Evolutionary conservation across 2,113 vertebrate species (phyloP).

Genomic region (Mesocricetus auratus): DNA sequence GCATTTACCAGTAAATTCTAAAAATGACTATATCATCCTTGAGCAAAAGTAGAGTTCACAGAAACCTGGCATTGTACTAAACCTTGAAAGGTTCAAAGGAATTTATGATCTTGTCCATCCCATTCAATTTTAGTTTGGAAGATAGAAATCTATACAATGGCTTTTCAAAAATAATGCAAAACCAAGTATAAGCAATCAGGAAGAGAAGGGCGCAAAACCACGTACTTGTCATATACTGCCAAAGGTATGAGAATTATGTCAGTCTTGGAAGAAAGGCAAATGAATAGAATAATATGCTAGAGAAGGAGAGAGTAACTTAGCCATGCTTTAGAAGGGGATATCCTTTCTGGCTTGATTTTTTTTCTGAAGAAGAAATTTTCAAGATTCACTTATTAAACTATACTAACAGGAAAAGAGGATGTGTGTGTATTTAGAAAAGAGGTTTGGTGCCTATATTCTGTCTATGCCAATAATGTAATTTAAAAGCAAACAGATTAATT

Average conservation of each 20-base stretch:
- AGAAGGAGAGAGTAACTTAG: not conserved
- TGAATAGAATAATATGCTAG: not conserved
- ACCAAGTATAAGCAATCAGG: not conserved
- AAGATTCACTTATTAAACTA: not conserved
- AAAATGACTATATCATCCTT: not conserved
- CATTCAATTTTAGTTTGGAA: not conserved
- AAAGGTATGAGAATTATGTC: not conserved
- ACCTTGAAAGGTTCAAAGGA: conserved; percentile 21
- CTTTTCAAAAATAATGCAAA: not conserved
- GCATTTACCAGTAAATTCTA: not conserved
- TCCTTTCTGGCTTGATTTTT: not conserved
- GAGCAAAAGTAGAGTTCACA: not conserved
- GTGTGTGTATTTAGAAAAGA: not conserved
- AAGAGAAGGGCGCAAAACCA: not conserved
- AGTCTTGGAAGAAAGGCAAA: not conserved
- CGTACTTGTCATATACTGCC: not conserved
- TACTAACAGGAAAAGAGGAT: not conserved
- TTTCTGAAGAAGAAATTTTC: not conserved
- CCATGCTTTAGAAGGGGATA: not conserved
- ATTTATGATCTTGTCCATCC: not conserved
- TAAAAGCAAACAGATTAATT: not conserved
- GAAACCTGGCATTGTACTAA: not conserved
- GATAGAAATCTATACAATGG: not conserved
- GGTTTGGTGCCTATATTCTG: not conserved
- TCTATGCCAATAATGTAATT: not conserved